A percentile compares a stretch with the other conserved stretches of the same genome.
Conservation (phyloP, 2,797 vertebrate genomes). For the Meda fulgida region DNA sequence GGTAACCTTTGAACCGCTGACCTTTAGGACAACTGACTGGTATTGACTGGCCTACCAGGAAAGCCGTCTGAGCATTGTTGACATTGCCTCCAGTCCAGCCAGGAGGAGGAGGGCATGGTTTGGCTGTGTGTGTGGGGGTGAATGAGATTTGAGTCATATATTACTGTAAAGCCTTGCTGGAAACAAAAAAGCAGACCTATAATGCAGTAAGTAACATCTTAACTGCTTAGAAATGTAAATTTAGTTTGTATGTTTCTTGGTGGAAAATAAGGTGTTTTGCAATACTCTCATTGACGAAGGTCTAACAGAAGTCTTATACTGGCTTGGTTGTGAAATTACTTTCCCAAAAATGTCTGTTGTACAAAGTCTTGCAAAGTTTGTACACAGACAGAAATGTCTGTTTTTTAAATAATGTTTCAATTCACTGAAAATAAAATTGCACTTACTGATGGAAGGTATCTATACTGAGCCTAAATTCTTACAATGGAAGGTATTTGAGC, state of each 20-base stretch:
- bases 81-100: slow-evolving; percentile 79
- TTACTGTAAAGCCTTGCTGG: not conserved
- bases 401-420: not conserved
- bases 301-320: not conserved
- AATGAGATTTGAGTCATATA: not conserved
- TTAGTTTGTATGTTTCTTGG: not conserved
- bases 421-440: not conserved
- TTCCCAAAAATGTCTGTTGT: not conserved
- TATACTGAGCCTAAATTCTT: not conserved
- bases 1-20: slow-evolving; percentile 83
- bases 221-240: not conserved
- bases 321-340: not conserved
- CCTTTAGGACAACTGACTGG: slow-evolving; percentile 89
- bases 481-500: not conserved
- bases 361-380: not conserved
- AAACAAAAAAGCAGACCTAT: not conserved
- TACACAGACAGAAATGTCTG: not conserved
- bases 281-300: not conserved
- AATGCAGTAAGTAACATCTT: too few relatives aligned
- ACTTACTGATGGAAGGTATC: not conserved
- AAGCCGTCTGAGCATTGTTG: slow-evolving; percentile 78
- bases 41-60: slow-evolving; percentile 86
- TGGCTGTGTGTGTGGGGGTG: slow-evolving; percentile 77
- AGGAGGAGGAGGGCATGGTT: slow-evolving; percentile 87
- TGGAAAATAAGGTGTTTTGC: not conserved